A percentile compares a stretch with the other conserved stretches of the same genome.
Conservation (phyloP, 2,888 invertebrate species). For the Theodoxus fluviatilis region DNA sequence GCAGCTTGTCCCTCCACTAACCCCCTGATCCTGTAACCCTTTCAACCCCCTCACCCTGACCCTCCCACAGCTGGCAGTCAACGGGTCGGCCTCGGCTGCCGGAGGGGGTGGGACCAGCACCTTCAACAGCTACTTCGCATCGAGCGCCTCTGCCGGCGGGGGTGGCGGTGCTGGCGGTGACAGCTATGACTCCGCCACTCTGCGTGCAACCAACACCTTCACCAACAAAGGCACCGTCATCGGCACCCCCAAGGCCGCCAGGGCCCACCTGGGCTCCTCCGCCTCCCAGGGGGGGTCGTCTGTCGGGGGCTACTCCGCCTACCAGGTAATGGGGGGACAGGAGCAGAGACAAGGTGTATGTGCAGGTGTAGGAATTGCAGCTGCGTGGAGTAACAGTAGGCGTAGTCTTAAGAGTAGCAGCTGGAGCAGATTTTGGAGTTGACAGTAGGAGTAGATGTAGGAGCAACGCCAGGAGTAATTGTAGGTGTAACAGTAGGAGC, state of each 20-base stretch:
- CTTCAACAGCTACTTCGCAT: constrained; percentile 28
- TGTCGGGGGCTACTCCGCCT: constrained; percentile 31
- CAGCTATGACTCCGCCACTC: constrained; percentile 46
- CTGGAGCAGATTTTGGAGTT: no score
- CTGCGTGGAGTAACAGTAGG: no score
- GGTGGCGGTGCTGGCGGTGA: constrained; percentile 40
- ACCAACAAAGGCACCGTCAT: constrained; percentile 52
- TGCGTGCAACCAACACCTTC: constrained; percentile 52
- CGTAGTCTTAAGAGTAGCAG: no score
- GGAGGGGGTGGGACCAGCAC: constrained; percentile 30
- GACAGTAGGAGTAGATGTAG: no score
- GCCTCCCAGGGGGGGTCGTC: constrained; percentile 38
- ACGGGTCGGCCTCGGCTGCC: not conserved
- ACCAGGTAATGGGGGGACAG: constrained; percentile 18
- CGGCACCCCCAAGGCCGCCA: constrained; percentile 48
- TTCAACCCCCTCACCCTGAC: no score
- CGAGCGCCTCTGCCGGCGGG: constrained; percentile 29
- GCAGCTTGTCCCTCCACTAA: no score
- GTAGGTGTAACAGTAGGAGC: no score
- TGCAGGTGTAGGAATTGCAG: constrained; percentile 26
- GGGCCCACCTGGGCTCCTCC: constrained; percentile 43
- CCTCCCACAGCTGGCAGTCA: no score
- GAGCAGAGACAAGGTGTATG: no score
- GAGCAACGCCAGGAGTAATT: no score
- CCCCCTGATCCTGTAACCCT: no score